phyloP scores from a whole-genome alignment of 1,140 invertebrate genomes.

The Tetramorium simillimum region DNA sequence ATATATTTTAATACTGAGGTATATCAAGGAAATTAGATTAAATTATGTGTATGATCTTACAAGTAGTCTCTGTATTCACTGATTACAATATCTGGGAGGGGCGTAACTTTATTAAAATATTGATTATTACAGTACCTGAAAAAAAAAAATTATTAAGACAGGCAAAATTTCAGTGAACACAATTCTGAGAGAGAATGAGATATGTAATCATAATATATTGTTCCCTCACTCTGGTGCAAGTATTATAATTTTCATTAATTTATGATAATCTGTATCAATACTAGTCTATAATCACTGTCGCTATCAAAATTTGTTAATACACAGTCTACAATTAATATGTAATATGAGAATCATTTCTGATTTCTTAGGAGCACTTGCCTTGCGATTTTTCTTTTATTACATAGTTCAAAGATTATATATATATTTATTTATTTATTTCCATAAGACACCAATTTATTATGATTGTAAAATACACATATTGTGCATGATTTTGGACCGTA shows the following conservation, averaged over 20 bases:
- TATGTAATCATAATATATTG: background rate
- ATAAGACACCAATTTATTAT: background rate
- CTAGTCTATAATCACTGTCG: background rate
- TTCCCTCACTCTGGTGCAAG: background rate
- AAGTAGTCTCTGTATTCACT: background rate
- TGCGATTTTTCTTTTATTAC: slow-evolving; percentile 6
- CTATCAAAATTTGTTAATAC: background rate
- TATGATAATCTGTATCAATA: slow-evolving; percentile 10
- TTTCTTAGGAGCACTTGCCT: slow-evolving; percentile 21
- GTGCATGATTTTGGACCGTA: slow-evolving; percentile 41
- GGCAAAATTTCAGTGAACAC: slow-evolving; percentile 19
- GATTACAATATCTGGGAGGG: background rate
- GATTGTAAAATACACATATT: slow-evolving; percentile 9
- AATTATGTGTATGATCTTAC: slow-evolving; percentile 14
- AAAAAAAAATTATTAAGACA: background rate
- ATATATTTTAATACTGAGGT: slow-evolving; percentile 43
- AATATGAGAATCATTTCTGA: slow-evolving; percentile 16
- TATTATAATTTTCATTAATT: slow-evolving; percentile 22
- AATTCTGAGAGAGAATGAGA: slow-evolving; percentile 5
- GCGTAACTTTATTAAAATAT: background rate
- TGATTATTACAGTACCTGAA: background rate
- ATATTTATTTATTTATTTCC: background rate
- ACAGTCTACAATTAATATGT: background rate
- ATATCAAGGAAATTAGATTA: background rate
- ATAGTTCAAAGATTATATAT: background rate